These are phyloP conservation scores for Elymnias hypermnestra DNA, from an alignment of 1,140 invertebrate genomes.

Conservation along the genomic window DNA sequence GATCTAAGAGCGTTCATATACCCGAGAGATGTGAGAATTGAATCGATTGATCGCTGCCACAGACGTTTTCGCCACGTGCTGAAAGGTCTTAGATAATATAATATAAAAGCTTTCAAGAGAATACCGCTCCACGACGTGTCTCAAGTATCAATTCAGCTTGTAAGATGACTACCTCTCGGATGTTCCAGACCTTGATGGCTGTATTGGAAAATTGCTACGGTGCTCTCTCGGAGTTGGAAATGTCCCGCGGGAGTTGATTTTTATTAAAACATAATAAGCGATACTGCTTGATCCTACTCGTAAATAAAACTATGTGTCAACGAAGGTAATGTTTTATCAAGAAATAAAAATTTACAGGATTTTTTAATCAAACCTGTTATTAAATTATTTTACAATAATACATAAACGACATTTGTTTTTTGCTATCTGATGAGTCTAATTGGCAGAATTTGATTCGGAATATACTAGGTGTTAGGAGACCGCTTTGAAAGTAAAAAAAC, in stretches of 20 bases:
- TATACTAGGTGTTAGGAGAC: too few relatives aligned
- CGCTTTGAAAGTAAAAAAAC: too few relatives aligned
- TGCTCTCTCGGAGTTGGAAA: conserved; percentile 34
- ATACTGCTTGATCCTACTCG: conserved; percentile 8
- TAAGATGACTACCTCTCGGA: conserved; percentile 64
- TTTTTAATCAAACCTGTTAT: too few relatives aligned
- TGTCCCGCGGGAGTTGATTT: conserved; percentile 53
- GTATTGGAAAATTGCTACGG: conserved; percentile 70
- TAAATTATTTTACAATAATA: too few relatives aligned
- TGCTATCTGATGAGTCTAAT: too few relatives aligned
- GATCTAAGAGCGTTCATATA: conserved; percentile 29
- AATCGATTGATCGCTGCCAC: conserved; percentile 65
- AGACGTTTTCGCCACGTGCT: conserved; percentile 69
- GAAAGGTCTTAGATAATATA: conserved; percentile 75
- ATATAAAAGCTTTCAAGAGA: conserved; percentile 76
- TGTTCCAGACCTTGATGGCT: conserved; percentile 60
- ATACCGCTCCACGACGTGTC: conserved; percentile 66
- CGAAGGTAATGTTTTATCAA: too few relatives aligned
- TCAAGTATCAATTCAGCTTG: conserved; percentile 75
- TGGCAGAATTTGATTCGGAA: too few relatives aligned
- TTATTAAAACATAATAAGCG: conserved; percentile 61
- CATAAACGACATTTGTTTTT: too few relatives aligned
- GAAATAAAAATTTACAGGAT: too few relatives aligned
- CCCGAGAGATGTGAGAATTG: conserved; percentile 57
- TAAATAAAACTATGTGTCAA: too few relatives aligned